These are phyloP conservation scores for Ahaetulla prasina DNA, from an alignment of 2,113 vertebrate species.

Conservation along the genomic window DNA sequence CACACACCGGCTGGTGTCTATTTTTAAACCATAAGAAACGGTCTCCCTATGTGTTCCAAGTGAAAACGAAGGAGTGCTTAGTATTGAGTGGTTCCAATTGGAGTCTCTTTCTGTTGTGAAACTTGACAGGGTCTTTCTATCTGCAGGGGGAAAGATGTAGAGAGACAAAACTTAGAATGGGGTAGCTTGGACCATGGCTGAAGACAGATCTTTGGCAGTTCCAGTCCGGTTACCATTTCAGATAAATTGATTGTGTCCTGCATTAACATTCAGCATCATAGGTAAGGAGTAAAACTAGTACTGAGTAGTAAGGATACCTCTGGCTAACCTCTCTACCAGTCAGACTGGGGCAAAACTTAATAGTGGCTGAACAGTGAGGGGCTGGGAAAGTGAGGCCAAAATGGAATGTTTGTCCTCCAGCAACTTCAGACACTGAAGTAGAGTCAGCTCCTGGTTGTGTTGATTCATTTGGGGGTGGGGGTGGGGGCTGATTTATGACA, in stretches of 20 bases:
- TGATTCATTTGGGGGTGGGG: too few relatives aligned
- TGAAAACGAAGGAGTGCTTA: neutral
- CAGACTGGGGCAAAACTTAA: neutral
- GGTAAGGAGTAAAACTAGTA: neutral
- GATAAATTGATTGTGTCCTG: neutral
- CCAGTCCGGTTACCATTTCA: neutral
- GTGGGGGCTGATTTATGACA: neutral
- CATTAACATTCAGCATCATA: neutral
- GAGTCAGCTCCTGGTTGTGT: neutral
- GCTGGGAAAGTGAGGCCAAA: neutral
- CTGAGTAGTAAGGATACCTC: neutral
- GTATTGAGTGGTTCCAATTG: neutral
- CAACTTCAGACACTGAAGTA: fast-evolving
- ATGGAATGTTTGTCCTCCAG: neutral
- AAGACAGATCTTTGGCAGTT: neutral
- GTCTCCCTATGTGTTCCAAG: neutral
- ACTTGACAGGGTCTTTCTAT: neutral
- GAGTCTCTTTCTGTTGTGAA: slow-evolving; percentile 15
- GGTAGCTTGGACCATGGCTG: neutral
- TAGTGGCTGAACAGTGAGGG: neutral
- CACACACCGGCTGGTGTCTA: too few relatives aligned
- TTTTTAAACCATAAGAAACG: slow-evolving; percentile 18
- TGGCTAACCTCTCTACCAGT: neutral
- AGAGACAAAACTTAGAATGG: neutral
- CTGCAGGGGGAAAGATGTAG: neutral